Percentiles rank a stretch among this genome's conserved stretches.
Conservation (phyloP, 2,888 invertebrate genomes). For the Strigamia transsilvanica region DNA sequence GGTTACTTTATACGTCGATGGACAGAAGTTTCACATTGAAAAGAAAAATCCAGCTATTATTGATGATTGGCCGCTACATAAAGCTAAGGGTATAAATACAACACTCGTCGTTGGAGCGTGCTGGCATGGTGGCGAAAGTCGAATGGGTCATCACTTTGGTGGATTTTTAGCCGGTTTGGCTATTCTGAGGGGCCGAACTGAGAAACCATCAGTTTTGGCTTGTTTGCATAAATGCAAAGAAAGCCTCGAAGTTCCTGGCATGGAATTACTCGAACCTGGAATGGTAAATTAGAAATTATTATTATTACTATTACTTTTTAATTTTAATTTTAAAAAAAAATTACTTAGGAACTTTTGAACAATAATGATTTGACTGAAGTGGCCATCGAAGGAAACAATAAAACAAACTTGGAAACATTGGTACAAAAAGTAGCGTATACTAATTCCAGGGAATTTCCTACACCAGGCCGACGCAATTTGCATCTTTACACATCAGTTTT, state of each 20-base stretch:
- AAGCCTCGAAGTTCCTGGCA: slow-evolving; percentile 78
- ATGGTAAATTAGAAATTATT: slow-evolving; percentile 67
- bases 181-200: slow-evolving; percentile 77
- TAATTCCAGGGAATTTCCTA: slow-evolving; percentile 89
- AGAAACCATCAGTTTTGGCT: slow-evolving; percentile 76
- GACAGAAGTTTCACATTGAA: slow-evolving; percentile 74
- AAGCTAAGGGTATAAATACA: slow-evolving; percentile 91
- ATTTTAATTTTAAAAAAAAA: not conserved
- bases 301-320: not conserved
- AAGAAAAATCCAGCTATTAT: slow-evolving; percentile 94
- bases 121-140: slow-evolving; percentile 94
- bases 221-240: slow-evolving; percentile 86
- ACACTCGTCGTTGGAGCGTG: slow-evolving; percentile 95
- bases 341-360: slow-evolving; percentile 56
- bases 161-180: slow-evolving; percentile 90
- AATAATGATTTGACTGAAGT: slow-evolving; percentile 79
- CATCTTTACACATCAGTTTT: slow-evolving; percentile 81
- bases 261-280: slow-evolving; percentile 78
- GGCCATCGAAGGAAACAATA: slow-evolving; percentile 89
- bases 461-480: slow-evolving; percentile 91
- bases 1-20: slow-evolving; percentile 80
- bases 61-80: slow-evolving; percentile 98
- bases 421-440: slow-evolving; percentile 89
- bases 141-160: slow-evolving; percentile 87
- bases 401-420: slow-evolving; percentile 86